A percentile compares a stretch with the other conserved stretches of the same genome.
phyloP scores from a whole-genome alignment of 2,797 vertebrate genomes.

The Rhinogobio ventralis region DNA sequence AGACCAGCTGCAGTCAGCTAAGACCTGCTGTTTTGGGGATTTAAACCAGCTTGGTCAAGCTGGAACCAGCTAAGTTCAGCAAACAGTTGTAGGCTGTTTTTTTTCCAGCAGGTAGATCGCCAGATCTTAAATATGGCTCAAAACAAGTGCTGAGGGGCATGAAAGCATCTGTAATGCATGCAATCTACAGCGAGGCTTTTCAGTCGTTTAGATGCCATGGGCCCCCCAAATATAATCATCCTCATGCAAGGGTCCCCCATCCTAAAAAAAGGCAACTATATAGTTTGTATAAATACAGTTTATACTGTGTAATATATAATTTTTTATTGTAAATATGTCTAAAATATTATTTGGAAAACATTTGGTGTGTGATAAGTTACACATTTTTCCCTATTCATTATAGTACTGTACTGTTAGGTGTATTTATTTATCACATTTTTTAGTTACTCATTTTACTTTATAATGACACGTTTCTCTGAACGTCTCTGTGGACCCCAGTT shows the following conservation, averaged over 20 bases:
- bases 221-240: not conserved
- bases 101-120: not conserved
- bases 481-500: not conserved
- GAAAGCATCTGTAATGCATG: not conserved
- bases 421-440: no score
- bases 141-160: not conserved
- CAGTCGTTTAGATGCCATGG: not conserved
- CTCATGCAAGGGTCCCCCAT: not conserved
- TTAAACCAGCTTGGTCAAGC: not conserved
- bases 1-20: not conserved
- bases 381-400: not conserved
- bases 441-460: no score
- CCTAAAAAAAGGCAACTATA: not conserved
- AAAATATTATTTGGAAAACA: not conserved
- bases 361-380: not conserved
- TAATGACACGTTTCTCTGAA: not conserved
- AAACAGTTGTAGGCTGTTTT: not conserved
- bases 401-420: not conserved
- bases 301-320: not conserved
- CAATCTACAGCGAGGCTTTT: not conserved
- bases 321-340: not conserved
- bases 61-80: not conserved
- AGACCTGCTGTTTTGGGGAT: not conserved
- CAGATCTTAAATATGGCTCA: not conserved
- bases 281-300: not conserved